A percentile compares a stretch with the other conserved stretches of the same genome.
Evolutionary conservation across 2,888 invertebrate genomes (phyloP).

Genomic region (Tipula vernalis): DNA sequence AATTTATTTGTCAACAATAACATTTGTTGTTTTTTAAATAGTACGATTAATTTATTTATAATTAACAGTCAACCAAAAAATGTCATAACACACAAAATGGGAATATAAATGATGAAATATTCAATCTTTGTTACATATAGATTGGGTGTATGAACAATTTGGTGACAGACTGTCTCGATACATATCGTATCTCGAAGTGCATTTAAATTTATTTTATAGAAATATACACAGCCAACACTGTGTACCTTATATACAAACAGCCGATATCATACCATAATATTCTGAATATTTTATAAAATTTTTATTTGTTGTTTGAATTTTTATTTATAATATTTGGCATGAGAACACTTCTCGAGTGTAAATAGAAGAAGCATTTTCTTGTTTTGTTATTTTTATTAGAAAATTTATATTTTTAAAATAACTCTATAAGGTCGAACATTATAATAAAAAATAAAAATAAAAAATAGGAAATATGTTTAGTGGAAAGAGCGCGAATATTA

Average conservation of each 20-base stretch:
- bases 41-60: not conserved
- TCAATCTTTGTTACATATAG: not conserved
- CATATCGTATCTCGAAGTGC: not conserved
- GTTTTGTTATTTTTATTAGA: not conserved
- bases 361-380: not conserved
- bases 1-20: not conserved
- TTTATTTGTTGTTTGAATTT: not conserved
- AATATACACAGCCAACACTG: not conserved
- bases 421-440: not conserved
- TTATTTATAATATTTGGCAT: not conserved
- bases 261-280: not conserved
- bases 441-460: not conserved
- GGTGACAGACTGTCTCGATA: not conserved
- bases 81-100: not conserved
- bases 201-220: not conserved
- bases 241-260: not conserved
- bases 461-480: not conserved
- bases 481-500: not conserved
- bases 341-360: not conserved
- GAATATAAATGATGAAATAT: not conserved
- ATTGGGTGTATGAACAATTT: not conserved
- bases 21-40: not conserved
- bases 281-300: not conserved
- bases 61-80: not conserved
- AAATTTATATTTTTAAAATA: not conserved